Evolutionary conservation across 1,140 invertebrate genomes (phyloP).

Genomic region (Nephila pilipes): DNA sequence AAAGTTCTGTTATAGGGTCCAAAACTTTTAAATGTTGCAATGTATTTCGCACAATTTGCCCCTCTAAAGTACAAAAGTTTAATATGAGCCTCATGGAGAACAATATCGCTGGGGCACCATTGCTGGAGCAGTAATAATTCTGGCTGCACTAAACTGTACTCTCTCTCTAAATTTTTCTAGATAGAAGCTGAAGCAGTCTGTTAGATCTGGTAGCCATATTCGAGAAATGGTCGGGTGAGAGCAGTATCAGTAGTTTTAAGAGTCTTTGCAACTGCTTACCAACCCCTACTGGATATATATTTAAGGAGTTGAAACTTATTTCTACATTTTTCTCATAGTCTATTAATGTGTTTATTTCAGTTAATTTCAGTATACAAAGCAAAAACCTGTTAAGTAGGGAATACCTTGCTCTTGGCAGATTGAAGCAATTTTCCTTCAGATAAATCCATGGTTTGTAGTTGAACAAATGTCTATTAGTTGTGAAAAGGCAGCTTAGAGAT

Average conservation of each 20-base stretch:
- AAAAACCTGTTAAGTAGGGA: neutral
- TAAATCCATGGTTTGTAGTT: neutral
- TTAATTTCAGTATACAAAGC: neutral
- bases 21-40: no score
- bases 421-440: neutral
- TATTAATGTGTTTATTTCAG: neutral
- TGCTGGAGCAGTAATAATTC: neutral
- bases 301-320: neutral
- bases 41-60: neutral
- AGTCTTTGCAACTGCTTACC: neutral
- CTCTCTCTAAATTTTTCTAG: neutral
- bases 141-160: neutral
- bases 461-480: no score
- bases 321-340: neutral
- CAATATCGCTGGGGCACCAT: neutral
- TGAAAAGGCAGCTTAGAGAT: no score
- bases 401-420: neutral
- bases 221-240: neutral
- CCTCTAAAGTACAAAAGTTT: neutral
- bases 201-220: neutral
- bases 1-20: no score
- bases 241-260: neutral
- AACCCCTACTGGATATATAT: neutral
- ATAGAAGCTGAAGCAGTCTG: neutral
- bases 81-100: no score